Conservation (phyloP, 1,140 invertebrate genomes). For the Tribolium madens region DNA sequence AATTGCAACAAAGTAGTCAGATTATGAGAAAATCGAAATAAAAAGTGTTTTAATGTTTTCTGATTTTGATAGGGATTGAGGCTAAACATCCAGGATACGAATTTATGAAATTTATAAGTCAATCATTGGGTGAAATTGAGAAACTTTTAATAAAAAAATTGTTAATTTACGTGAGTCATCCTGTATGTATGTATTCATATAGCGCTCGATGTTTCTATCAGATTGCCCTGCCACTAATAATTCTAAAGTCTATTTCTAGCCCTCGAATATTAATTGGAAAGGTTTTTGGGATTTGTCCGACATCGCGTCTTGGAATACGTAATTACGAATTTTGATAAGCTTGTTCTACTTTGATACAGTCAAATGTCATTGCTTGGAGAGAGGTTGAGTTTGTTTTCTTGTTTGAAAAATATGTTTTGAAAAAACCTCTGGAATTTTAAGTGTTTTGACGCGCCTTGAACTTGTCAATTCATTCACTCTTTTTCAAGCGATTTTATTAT, state of each 20-base stretch:
- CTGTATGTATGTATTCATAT: neutral
- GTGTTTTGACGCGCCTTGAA: constrained; percentile 7
- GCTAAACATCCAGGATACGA: neutral
- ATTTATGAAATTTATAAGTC: neutral
- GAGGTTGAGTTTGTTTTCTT: constrained; percentile 37
- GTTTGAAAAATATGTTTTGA: constrained; percentile 20
- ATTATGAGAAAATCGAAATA: neutral
- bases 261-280: neutral
- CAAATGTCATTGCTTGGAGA: neutral
- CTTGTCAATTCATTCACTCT: constrained; percentile 21
- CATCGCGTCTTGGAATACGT: neutral
- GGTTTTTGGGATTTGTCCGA: neutral
- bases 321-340: neutral
- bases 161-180: neutral
- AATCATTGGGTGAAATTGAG: neutral
- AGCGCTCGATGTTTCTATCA: neutral
- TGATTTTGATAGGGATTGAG: neutral
- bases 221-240: constrained; percentile 2
- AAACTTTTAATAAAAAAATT: neutral
- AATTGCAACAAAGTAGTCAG: neutral
- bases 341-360: neutral
- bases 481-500: constrained; percentile 52
- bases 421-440: constrained; percentile 28
- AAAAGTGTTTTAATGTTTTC: neutral
- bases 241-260: neutral